A percentile compares a stretch with the other conserved stretches of the same genome.
phyloP scores from a whole-genome alignment of 1,140 invertebrate species.

The Centruroides vittatus region DNA sequence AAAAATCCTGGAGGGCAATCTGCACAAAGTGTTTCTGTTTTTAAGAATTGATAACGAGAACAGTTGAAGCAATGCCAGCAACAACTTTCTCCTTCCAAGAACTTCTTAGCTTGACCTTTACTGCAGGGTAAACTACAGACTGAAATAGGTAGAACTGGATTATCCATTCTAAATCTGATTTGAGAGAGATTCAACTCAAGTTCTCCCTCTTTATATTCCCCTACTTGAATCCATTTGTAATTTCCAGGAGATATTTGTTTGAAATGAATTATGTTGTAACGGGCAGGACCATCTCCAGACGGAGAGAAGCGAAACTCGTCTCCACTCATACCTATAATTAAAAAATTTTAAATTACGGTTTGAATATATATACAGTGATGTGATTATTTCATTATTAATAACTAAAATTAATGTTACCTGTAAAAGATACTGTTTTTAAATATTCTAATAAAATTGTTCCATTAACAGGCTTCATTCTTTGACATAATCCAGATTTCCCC shows the following conservation, averaged over 20 bases:
- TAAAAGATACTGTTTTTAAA: constrained; percentile 65
- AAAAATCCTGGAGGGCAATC: constrained; percentile 63
- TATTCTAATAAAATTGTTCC: constrained; percentile 67
- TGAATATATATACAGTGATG: not conserved
- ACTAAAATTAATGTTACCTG: constrained; percentile 41
- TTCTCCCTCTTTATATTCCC: constrained; percentile 31
- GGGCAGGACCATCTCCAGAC: constrained; percentile 47
- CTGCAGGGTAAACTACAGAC: constrained; percentile 51
- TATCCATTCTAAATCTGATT: constrained; percentile 23
- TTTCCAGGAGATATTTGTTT: constrained; percentile 26
- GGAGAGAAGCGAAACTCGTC: constrained; percentile 48
- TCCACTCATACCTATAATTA: constrained; percentile 39
- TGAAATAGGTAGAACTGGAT: constrained; percentile 35
- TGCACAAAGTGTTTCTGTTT: constrained; percentile 67
- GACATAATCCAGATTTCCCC: constrained; percentile 51
- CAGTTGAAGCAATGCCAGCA: constrained; percentile 95
- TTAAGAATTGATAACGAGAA: constrained; percentile 68
- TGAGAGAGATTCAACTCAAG: constrained; percentile 41
- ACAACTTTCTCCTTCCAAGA: constrained; percentile 73
- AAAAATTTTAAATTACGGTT: not conserved
- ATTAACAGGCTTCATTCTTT: constrained; percentile 72
- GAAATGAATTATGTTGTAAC: constrained; percentile 46
- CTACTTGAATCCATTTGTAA: constrained; percentile 43
- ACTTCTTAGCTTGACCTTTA: constrained; percentile 50
- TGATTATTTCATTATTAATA: not conserved